Conservation (phyloP, 2,888 invertebrate species). For the Ecliptopera silaceata region DNA sequence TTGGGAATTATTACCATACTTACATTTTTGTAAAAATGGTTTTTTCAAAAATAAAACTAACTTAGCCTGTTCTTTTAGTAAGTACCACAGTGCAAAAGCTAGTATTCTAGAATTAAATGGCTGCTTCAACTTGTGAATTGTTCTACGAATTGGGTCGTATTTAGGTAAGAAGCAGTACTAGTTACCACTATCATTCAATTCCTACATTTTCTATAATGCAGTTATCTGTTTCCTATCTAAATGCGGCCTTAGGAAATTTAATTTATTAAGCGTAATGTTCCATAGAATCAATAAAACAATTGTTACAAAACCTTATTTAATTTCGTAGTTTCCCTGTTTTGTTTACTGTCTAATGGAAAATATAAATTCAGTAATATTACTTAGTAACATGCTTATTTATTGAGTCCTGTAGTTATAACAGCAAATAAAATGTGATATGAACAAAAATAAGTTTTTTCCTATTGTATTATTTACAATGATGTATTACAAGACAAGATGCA, state of each 20-base stretch:
- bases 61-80: too few relatives aligned
- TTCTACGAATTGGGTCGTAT: background rate
- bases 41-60: too few relatives aligned
- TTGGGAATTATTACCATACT: too few relatives aligned
- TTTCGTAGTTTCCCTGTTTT: conserved; percentile 25
- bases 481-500: too few relatives aligned
- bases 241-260: background rate
- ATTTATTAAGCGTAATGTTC: conserved; percentile 53
- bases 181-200: background rate
- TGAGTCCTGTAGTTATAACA: conserved; percentile 20
- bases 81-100: too few relatives aligned
- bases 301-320: conserved; percentile 42
- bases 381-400: conserved; percentile 4
- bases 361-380: background rate
- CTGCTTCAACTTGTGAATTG: background rate
- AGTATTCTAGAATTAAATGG: background rate
- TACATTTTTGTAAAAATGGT: too few relatives aligned
- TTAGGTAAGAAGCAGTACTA: background rate
- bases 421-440: conserved; percentile 33
- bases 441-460: conserved; percentile 20
- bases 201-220: background rate
- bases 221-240: background rate
- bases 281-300: conserved; percentile 72
- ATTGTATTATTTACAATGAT: too few relatives aligned
- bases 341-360: too few relatives aligned